phyloP scores from a whole-genome alignment of 2,113 vertebrate species.

The Corydoras sp. region DNA sequence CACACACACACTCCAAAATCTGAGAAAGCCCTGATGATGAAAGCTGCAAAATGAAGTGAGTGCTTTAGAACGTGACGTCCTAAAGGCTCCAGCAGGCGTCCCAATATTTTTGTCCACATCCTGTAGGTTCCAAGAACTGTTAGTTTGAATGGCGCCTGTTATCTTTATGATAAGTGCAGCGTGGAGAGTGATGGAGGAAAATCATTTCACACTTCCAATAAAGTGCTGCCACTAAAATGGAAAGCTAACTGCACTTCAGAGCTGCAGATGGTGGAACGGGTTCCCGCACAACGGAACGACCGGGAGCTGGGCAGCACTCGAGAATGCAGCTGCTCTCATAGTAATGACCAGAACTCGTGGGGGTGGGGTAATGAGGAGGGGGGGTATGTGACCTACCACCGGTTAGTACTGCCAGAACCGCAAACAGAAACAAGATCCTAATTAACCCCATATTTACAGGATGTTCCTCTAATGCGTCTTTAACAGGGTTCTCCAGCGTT shows the following conservation, averaged over 20 bases:
- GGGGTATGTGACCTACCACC: not conserved
- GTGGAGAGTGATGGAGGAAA: constrained; percentile 7
- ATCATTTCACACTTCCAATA: not conserved
- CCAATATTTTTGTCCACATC: no score
- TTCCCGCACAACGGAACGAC: not conserved
- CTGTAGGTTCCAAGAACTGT: no score
- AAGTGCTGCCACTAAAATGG: not conserved
- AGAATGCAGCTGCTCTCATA: not conserved
- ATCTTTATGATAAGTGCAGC: constrained; percentile 31
- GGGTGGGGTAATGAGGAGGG: not conserved
- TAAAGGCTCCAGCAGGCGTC: not conserved
- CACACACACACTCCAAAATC: no score
- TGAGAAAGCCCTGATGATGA: no score
- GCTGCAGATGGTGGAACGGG: not conserved
- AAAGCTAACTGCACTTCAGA: not conserved
- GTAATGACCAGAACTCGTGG: not conserved
- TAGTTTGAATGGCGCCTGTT: not conserved
- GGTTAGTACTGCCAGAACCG: not conserved
- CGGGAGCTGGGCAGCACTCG: not conserved
- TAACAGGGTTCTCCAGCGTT: not conserved
- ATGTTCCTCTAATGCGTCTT: not conserved
- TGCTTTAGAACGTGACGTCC: not conserved
- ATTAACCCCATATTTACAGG: not conserved
- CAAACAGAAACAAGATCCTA: not conserved
- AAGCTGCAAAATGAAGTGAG: no score